Base-by-base conservation (phyloP, 2,888 invertebrate genomes). In the Spodoptera picta region DNA sequence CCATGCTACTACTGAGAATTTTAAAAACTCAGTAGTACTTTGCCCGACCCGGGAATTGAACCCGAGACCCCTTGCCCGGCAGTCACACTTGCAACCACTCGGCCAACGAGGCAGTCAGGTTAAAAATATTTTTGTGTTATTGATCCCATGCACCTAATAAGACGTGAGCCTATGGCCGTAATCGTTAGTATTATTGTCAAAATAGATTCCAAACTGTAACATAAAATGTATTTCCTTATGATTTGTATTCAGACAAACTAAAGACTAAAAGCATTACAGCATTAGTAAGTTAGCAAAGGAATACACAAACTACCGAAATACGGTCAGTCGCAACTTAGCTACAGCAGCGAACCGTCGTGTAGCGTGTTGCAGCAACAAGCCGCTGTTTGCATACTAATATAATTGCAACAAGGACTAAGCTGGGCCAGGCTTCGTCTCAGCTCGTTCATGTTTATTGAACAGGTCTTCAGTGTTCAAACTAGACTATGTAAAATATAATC, bases 381-480 rank as follows among this genome's bases (percentile, higher is more conserved):
- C 57, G 50, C 42, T 67, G 57, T 57, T 70, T 71, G 70, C 74
- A 71, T 71, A 71, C 64, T 74, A 69, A 71, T 71, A 60, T 60
- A 55, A 67, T 60, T 69, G 71, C 59, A 68, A 66, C 73, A 67
- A 56, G 50, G 49, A 73, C 60, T 73, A 52, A 66, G 51, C 73
- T 42, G 46, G 46, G 66, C 45, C 50, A 61, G 60, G 49, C 52
- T 51, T 23, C 23, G 27, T 49, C 74, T 63, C 43, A 73, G 46
- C 27, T 27, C 23, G 48, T 19, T 73, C 71, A 71, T 71, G 71
- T 71, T 64, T 71, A 71, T 71, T 69, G 69, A 73, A 64, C 69
- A 69, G 56, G 27, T 55, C 68, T 49, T 10, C 24, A 19, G 11
- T 48, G 27, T 58, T 63, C 47, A 27, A 2, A 52, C 60, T 49